Base-by-base conservation (phyloP, 2,113 vertebrate genomes). In the Geothlypis trichas region DNA sequence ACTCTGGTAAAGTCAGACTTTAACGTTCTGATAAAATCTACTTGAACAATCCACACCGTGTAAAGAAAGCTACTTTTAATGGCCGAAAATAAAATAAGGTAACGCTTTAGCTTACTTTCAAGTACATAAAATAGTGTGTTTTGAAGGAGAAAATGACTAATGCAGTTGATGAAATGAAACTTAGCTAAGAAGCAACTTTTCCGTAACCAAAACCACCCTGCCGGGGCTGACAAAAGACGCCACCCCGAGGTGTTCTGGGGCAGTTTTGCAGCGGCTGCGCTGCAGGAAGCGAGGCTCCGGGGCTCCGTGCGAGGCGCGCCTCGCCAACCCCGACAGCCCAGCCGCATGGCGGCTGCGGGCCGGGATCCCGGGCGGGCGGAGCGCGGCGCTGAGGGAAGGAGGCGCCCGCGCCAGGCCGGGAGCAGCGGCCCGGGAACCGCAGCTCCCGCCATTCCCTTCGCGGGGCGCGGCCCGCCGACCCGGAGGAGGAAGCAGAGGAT, bases 401-500 rank as follows among this genome's bases (percentile, higher is more conserved):
- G 3, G 11, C 41, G 62, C 39, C 61, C 27, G 61, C 5, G 62
- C 39, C 39, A 19, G 6, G 35, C 54, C 15, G 37, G n/a, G 7
- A 46, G 23, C 41, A 11, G 17, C 58, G 8, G 15, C 28, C 51
- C 30, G 42, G 20, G 42, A 65, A 26, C 72, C 37, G 72, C 83
- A 31, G 62, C 72, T 51, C 83, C 83, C 84, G 44, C 83, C 83
- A 27, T 76, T 52, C 84, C 84, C 63, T 68, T 52, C 54, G 84
- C 33, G 73, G 84, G 84, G 73, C 73, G 84, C 84, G 84, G 55
- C 65, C 65, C 46, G 11, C n/a, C 44, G 65, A 93, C 83, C 95
- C 96, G 96, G 96, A 97, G 96, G 57, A 81, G 94, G 96, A 97
- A 97, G 68, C n/a, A 2, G 11, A 9, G 31, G 35, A 65, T 46